phyloP scores from a whole-genome alignment of 2,113 vertebrate genomes.

The Xenopus borealis region DNA sequence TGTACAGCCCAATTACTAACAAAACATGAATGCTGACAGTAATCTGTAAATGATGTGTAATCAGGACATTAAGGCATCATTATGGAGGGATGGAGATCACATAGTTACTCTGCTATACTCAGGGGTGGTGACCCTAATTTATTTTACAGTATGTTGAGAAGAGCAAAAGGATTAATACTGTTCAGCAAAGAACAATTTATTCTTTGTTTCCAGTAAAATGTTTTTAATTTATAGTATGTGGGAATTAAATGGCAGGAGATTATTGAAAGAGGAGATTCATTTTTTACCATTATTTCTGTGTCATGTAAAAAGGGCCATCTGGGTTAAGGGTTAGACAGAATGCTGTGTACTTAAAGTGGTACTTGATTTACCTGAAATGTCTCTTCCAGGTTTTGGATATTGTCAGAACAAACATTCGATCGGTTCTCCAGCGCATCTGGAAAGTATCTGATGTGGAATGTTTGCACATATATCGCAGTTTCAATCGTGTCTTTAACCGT shows the following conservation, averaged over 20 bases:
- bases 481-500: conserved; percentile 89
- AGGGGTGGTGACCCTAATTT: not conserved
- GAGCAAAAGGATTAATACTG: not conserved
- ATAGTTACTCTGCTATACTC: conserved; percentile 4
- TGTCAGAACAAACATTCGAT: conserved; percentile 83
- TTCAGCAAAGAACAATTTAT: conserved; percentile 21
- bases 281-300: not conserved
- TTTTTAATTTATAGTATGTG: not conserved
- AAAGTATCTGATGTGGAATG: conserved; percentile 84
- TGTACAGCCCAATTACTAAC: not conserved
- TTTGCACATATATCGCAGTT: conserved; percentile 84
- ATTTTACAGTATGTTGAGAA: not conserved
- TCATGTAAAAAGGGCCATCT: conserved; percentile 37
- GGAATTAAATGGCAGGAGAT: conserved; percentile 1
- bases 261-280: not conserved
- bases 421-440: conserved; percentile 87
- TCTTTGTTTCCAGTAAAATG: conserved; percentile 1
- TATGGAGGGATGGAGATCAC: not conserved
- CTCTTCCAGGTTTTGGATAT: conserved; percentile 87
- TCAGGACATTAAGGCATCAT: not conserved
- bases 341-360: conserved; percentile 47
- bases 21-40: not conserved
- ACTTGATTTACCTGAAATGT: conserved; percentile 44
- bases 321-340: conserved; percentile 10
- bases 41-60: conserved; percentile 2